phyloP scores from a whole-genome alignment of 2,113 vertebrate genomes.

The Potamarius usumacintae region DNA sequence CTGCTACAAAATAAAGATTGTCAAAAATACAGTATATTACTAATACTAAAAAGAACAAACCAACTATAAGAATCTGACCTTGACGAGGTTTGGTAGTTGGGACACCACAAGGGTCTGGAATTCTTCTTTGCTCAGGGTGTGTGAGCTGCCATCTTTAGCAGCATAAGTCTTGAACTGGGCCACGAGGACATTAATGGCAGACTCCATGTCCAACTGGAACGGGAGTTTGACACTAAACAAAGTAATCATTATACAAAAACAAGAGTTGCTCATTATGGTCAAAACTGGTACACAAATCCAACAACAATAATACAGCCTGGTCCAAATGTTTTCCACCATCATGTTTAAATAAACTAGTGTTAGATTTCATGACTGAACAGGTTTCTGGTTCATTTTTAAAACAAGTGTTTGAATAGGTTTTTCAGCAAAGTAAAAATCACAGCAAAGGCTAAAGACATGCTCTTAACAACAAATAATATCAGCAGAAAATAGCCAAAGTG shows the following conservation, averaged over 20 bases:
- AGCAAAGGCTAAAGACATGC: background rate
- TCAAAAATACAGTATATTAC: background rate
- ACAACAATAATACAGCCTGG: background rate
- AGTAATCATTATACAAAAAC: background rate
- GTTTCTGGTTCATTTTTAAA: background rate
- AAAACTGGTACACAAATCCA: background rate
- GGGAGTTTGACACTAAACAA: slow-evolving; percentile 10
- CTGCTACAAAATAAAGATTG: background rate
- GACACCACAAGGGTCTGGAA: slow-evolving; percentile 67
- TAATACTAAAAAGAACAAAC: background rate
- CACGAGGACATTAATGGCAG: slow-evolving; percentile 69
- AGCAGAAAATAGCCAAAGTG: background rate
- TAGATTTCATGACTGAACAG: background rate
- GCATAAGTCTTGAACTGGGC: slow-evolving; percentile 70
- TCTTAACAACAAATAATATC: background rate
- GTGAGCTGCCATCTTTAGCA: slow-evolving; percentile 66
- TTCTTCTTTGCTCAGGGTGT: slow-evolving; percentile 74
- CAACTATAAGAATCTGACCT: slow-evolving; percentile 56
- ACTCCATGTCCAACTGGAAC: slow-evolving; percentile 64
- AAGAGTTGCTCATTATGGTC: background rate
- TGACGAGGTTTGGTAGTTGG: slow-evolving; percentile 69
- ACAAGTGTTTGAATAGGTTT: background rate
- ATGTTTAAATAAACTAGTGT: background rate
- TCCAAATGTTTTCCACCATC: background rate
- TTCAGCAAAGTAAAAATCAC: background rate